Evolutionary conservation across 2,888 invertebrate species (phyloP), one percentile per base, ranked within the genome.

Genomic region (Cinara cedri): DNA sequence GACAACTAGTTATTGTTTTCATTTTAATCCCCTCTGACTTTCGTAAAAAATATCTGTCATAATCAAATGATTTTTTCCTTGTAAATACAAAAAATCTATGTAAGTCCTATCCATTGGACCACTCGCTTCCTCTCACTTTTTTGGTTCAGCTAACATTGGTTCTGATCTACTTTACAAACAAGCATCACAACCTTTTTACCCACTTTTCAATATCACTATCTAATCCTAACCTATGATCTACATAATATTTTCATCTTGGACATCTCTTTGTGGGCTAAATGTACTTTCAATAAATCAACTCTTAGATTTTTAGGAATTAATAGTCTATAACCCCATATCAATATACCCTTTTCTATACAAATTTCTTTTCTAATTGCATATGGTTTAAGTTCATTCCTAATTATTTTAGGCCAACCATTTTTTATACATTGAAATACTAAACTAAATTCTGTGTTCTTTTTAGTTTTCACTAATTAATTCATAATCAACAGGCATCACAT

Each of bases 91-190:
- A 60, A 60, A 60, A 60, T 60, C 60, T 60, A 60, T 26, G 11
- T 60, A 26, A 13, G 26, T 1, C 14, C 60, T 60, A 1, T 26
- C 26, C 26, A 26, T 60, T 26, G 26, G 26, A 60, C 55, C 1
- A 11, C 14, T 21, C 10, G 55, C 34, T 34, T 34, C 34, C 21
- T 21, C n/a, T n/a, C n/a, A 26, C 34, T 34, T n/a, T 34, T 62
- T 62, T 26, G 57, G 26, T 60, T 60, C 24, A 16, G 57, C 26
- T 26, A 13, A 13, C 14, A 26, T 62, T 62, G 62, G 62, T 62
- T 62, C 62, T 62, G 60, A 62, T 16, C 34, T 62, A 34, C 60
- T 62, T 34, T 26, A 34, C 34, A 57, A 57, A 57, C 57, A 57
- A 26, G 24, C 26, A 24, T 57, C 14, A 60, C 57, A 60, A 60